A percentile compares a stretch with the other conserved stretches of the same genome.
Conservation (phyloP, 2,797 vertebrate genomes). For the Hypotaenidia okinawae region DNA sequence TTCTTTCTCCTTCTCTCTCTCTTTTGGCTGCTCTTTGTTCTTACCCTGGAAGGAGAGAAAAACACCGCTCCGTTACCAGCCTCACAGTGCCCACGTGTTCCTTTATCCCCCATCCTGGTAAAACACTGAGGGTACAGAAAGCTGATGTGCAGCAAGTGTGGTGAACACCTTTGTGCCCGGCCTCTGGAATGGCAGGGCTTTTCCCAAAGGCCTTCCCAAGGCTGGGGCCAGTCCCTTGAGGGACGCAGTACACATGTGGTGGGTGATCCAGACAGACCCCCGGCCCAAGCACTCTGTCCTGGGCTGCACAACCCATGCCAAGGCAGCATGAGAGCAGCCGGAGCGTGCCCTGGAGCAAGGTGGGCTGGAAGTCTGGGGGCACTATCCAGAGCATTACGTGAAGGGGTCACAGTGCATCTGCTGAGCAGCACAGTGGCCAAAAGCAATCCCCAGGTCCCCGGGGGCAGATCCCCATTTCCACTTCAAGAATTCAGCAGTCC, state of each 20-base stretch:
- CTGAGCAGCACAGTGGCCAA: not conserved
- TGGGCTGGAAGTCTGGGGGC: not conserved
- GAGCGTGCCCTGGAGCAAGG: not conserved
- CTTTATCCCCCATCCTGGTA: not conserved
- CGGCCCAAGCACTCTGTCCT: not conserved
- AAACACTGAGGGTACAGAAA: not conserved
- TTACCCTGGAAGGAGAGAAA: slow-evolving; percentile 85
- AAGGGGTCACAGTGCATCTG: not conserved
- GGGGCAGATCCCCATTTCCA: not conserved
- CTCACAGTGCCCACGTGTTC: accelerated
- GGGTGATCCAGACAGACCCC: not conserved
- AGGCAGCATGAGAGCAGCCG: not conserved
- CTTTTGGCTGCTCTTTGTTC: slow-evolving; percentile 82
- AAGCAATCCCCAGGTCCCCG: not conserved
- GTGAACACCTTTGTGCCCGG: not conserved
- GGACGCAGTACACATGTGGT: no score
- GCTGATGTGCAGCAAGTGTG: not conserved
- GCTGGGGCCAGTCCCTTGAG: not conserved
- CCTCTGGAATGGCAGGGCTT: not conserved
- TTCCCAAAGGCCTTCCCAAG: not conserved
- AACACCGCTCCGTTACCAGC: not conserved
- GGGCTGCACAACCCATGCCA: not conserved
- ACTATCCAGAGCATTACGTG: accelerated
- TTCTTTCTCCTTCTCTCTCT: slow-evolving; percentile 80
- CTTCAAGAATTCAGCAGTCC: not conserved